Base-by-base conservation (phyloP, 2,888 invertebrate genomes). In the Drosophila mayaguana region DNA sequence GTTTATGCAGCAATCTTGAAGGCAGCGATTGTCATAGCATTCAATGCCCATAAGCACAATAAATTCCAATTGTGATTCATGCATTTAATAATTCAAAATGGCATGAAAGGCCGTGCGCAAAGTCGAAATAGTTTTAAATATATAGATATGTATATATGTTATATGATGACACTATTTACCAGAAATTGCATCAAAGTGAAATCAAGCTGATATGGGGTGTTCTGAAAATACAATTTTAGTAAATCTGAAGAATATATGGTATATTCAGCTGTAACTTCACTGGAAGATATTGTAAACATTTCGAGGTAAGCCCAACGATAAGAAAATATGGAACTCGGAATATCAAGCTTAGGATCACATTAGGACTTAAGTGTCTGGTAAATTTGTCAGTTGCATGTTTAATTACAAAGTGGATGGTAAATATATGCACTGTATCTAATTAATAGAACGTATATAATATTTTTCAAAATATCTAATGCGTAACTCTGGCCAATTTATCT, bases 51-150 rank as follows among this genome's bases (percentile, higher is more conserved):
- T 77, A 79, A 77, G 60, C 79, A 56, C 60, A 48, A 69, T 77
- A 65, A 75, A 71, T 60, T 36, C 80, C 57, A 66, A 77, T 77
- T 80, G 54, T 77, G 76, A 77, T 79, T 79, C 75, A 76, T 78
- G 42, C 45, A 20, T 48, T 34, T 14, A 12, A 46, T 5, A 43
- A 46, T 48, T 59, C 36, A 76, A 78, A 63, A 63, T 78, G 60
- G 57, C 25, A 14, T 1, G 1, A 20, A 22, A 40, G 1, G 43
- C 32, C 42, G 46, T 57, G 51, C 12, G 40, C 63, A 57, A 67
- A 51, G 48, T 36, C 25, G 1, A 36, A 18, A 28, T 48, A 28
- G 48, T 12, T 48, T 4, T 48, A 32, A 11, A 28, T 16, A 8
- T 3, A 22, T 8, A 25, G 8, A 28, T 7, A 25, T 7, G 22